Conservation (phyloP, 2,888 invertebrate genomes). For the Alloscopus bannaensis region DNA sequence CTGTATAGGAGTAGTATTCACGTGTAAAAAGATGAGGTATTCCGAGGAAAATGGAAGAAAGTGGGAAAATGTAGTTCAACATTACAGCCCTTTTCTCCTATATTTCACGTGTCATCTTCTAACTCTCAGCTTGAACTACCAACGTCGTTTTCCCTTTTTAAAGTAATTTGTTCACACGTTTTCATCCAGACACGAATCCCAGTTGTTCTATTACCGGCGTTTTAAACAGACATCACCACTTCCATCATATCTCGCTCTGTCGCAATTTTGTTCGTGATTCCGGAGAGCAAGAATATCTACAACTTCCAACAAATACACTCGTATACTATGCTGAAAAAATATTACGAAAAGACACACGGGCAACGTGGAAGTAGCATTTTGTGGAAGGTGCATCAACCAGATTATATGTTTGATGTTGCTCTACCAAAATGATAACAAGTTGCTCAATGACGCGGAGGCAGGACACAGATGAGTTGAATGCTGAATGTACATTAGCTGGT, state of each 20-base stretch:
- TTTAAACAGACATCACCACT: background rate
- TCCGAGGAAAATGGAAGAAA: background rate
- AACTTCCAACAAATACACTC: too few relatives aligned
- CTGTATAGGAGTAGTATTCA: background rate
- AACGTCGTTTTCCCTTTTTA: background rate
- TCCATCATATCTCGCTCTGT: too few relatives aligned
- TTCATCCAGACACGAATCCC: background rate
- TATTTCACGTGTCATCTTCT: too few relatives aligned
- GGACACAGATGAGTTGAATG: too few relatives aligned
- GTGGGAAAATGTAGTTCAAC: background rate
- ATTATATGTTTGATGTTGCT: slow-evolving; percentile 38
- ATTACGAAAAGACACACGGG: too few relatives aligned
- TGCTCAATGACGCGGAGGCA: slow-evolving; percentile 42
- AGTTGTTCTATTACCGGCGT: background rate
- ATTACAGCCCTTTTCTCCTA: background rate
- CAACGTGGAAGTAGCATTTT: too few relatives aligned
- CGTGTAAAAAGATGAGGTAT: background rate
- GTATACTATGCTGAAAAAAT: too few relatives aligned
- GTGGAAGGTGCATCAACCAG: slow-evolving; percentile 35
- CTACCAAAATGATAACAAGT: slow-evolving; percentile 45
- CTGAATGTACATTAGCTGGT: too few relatives aligned
- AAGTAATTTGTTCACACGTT: slow-evolving; percentile 5
- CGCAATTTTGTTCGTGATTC: too few relatives aligned
- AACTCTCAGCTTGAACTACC: too few relatives aligned
- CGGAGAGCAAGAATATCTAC: too few relatives aligned